These are phyloP conservation scores for Cynopterus sphinx DNA, from an alignment of 2,797 vertebrate species.

Conservation along the genomic window DNA sequence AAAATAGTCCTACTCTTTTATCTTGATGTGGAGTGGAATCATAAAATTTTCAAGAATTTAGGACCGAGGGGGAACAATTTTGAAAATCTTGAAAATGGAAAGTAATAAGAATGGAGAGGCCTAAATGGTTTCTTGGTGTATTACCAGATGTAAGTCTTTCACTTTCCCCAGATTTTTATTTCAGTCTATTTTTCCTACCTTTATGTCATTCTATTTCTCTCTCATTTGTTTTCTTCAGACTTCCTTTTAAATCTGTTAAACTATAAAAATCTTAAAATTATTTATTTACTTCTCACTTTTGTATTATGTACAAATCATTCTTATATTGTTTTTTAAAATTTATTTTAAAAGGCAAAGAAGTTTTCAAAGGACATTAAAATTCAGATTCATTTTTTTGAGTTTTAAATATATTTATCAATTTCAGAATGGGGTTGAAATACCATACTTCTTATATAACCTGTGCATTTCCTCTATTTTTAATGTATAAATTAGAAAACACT, in stretches of 20 bases:
- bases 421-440: neutral
- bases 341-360: constrained; percentile 30
- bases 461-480: neutral
- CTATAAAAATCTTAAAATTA: neutral
- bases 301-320: neutral
- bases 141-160: neutral
- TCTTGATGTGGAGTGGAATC: neutral
- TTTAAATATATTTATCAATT: constrained; percentile 37
- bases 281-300: neutral
- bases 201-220: neutral
- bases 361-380: neutral
- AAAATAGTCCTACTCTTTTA: neutral
- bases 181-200: neutral
- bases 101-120: neutral
- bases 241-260: constrained; percentile 5
- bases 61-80: neutral
- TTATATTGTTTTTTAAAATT: neutral
- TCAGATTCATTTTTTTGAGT: neutral
- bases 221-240: constrained; percentile 9
- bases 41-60: neutral
- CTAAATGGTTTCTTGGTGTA: neutral
- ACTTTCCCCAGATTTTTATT: neutral
- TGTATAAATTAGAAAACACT: neutral
- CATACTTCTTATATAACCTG: neutral
- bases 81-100: neutral